Base-by-base conservation (phyloP, 1,140 invertebrate genomes). In the Nasonia vitripennis region DNA sequence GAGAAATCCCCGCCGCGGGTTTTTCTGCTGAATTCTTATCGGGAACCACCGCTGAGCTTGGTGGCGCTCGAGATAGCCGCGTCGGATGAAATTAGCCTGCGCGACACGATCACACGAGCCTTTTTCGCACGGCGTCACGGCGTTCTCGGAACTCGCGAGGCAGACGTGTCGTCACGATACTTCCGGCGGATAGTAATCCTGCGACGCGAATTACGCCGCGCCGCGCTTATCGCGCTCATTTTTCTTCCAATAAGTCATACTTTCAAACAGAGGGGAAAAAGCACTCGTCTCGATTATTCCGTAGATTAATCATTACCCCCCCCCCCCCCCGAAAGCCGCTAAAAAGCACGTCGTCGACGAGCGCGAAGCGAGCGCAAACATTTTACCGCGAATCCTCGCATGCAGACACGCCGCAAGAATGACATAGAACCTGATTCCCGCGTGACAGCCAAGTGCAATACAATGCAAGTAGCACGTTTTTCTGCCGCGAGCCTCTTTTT, bases 41-140 rank as follows among this genome's bases (percentile, higher is more conserved):
- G 41, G 9, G 34, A 37, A 37, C 9, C 17, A 55, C 51, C 51
- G 34, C 34, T 37, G 34, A 6, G 0, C 34, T 37, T 6, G 34
- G 34, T 37, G 34, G 34, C 4, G 34, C 17, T 11, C 51, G 51
- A 20, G 11, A 55, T 55, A 9, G 14, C 0, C 51, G 14, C 51
- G 51, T 55, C 4, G 11, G 17, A 55, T 55, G 12, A 14, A 55
- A 55, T 55, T 55, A 87, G 89, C 91, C 90, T 90, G 91, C 91
- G 89, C 92, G 91, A 91, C 91, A 92, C 88, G 90, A 92, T 93
- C 91, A 91, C 91, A 92, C 92, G 92, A 92, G 91, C 92, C 91
- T 92, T 92, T 93, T 92, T 91, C 91, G 89, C 68, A 23, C 89
- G 90, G 87, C 91, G 91, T 92, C 90, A 92, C 91, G 92, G 89